phyloP scores from a whole-genome alignment of 1,140 invertebrate species.

The Aphis craccivora region DNA sequence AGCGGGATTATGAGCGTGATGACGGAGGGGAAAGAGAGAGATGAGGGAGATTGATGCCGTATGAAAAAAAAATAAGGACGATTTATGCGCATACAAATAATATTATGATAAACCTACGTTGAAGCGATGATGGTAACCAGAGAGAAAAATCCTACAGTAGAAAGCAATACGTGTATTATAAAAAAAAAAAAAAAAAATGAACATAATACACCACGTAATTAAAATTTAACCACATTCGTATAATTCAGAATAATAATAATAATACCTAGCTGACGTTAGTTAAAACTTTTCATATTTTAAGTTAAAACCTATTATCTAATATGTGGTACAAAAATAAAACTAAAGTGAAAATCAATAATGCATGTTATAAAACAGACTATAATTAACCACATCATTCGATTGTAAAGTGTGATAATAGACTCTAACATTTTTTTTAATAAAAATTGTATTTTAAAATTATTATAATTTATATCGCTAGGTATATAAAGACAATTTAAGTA shows the following conservation, averaged over 20 bases:
- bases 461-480: background rate
- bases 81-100: slow-evolving; percentile 7
- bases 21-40: background rate
- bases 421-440: background rate
- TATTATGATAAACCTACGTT: background rate
- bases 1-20: background rate
- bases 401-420: background rate
- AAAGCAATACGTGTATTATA: background rate
- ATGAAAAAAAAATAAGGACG: background rate
- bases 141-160: background rate
- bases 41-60: background rate
- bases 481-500: background rate
- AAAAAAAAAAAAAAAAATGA: background rate
- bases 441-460: background rate
- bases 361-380: no score
- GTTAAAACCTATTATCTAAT: background rate
- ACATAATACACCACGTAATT: background rate
- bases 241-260: background rate
- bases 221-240: background rate
- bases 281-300: background rate
- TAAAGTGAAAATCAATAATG: background rate
- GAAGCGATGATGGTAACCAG: background rate
- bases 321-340: no score
- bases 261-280: background rate
- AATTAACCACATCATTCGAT: background rate